A percentile compares a stretch with the other conserved stretches of the same genome.
phyloP scores from a whole-genome alignment of 2,888 invertebrate species.

The Exocentrus adspersus region DNA sequence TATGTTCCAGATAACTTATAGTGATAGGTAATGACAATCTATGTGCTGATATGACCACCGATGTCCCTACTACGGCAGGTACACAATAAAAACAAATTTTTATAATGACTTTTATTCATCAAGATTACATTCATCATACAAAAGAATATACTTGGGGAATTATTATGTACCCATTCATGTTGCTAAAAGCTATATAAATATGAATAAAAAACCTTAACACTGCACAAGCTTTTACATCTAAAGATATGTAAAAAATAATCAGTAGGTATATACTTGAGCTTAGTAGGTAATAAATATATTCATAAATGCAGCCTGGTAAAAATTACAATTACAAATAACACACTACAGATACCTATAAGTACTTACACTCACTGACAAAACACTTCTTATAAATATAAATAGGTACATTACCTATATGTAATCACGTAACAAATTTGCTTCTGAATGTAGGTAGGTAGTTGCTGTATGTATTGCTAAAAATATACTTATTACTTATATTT shows the following conservation, averaged over 20 bases:
- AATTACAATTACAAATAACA: slow-evolving; percentile 30
- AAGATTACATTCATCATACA: slow-evolving; percentile 45
- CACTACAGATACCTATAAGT: slow-evolving; percentile 33
- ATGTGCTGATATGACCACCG: too few relatives aligned
- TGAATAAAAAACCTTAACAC: slow-evolving; percentile 41
- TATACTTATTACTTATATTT: slow-evolving; percentile 21
- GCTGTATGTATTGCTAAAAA: slow-evolving; percentile 13
- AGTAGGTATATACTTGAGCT: slow-evolving; percentile 47
- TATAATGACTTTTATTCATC: slow-evolving; percentile 23
- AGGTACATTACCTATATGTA: too few relatives aligned
- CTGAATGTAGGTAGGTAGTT: slow-evolving; percentile 7
- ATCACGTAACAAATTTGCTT: too few relatives aligned
- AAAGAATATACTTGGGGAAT: slow-evolving; percentile 42
- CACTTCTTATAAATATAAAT: too few relatives aligned
- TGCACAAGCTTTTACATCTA: slow-evolving; percentile 41
- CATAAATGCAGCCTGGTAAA: slow-evolving; percentile 54
- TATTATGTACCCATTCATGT: slow-evolving; percentile 32
- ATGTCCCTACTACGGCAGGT: too few relatives aligned
- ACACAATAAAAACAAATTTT: too few relatives aligned
- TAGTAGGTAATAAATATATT: slow-evolving; percentile 38
- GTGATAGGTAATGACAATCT: too few relatives aligned
- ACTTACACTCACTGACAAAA: slow-evolving; percentile 18
- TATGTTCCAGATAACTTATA: too few relatives aligned
- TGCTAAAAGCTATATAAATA: slow-evolving; percentile 47
- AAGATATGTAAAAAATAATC: slow-evolving; percentile 49